Base-by-base conservation (phyloP, 2,888 invertebrate genomes). In the Matsumyia berberina region DNA sequence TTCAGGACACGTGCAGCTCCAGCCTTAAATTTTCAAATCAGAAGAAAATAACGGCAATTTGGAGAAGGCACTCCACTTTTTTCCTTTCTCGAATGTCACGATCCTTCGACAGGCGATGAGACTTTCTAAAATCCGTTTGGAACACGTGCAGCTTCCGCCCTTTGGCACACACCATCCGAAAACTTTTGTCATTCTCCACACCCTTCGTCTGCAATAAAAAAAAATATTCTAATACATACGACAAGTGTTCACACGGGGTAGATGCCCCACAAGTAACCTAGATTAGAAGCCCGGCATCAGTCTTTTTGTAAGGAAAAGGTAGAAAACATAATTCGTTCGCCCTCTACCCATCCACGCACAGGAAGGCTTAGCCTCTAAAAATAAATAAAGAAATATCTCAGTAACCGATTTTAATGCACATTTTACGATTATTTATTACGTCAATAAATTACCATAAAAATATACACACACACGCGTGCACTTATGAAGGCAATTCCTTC, bases 401-500 rank as follows among this genome's bases (percentile, higher is more conserved):
- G 76, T 76, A 85, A 66, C 83, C 80, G 85, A 88, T 88, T 89
- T 88, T 89, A 90, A 90, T 90, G 89, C 90, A 80, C 74, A 89
- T 90, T 89, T 89, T 88, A 88, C 88, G 87, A 87, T 88, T 90
- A 89, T 89, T 89, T 89, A 89, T 89, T 89, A 87, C 88, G 86
- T 87, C 88, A 88, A 89, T 89, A 89, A 89, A 89, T 89, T 89
- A 89, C 89, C 88, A 89, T 88, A 89, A 89, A 89, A 89, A 88
- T 0, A 57, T 24, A 19, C 12, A 42, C 35, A 74, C 29, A 37
- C 42, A 33, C 24, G 11, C 29, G 12, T 15, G 19, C 29, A 37
- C 15, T 15, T 29, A 73, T 79, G 49, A 58, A 39, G 11, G 24
- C 46, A 12, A 83, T 60, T 58, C 57, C 64, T 11, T 17, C 73